Conservation (phyloP, 2,113 vertebrate genomes). For the Boleophthalmus pectinirostris region DNA sequence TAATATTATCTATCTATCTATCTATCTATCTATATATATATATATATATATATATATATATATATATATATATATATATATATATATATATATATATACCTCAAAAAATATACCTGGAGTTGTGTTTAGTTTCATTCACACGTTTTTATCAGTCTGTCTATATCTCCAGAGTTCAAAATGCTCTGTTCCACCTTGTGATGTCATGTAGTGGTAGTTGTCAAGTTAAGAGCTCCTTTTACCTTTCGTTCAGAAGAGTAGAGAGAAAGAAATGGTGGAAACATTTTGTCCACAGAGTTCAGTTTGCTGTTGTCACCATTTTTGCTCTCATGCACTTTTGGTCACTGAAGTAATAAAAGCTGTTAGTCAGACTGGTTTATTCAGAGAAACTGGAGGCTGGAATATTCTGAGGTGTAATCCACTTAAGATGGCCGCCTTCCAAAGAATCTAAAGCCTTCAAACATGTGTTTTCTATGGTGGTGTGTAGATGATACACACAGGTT, state of each 20-base stretch:
- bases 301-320: conserved; percentile 20
- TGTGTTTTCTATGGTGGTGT: conserved; percentile 13
- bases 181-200: no score
- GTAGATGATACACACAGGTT: neutral
- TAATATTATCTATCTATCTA: no score
- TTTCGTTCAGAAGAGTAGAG: neutral
- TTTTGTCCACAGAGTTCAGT: conserved; percentile 24
- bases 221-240: no score
- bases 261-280: conserved; percentile 8
- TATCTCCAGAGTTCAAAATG: no score
- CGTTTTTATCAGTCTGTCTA: no score
- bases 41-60: no score
- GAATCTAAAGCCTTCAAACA: conserved; percentile 15
- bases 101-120: no score
- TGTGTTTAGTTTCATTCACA: no score
- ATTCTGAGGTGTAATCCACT: conserved; percentile 35
- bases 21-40: no score
- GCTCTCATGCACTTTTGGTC: conserved; percentile 14
- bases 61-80: no score
- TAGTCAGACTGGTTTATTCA: neutral
- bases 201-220: neutral
- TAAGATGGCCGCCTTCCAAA: conserved; percentile 33
- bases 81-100: no score
- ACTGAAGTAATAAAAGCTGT: conserved; percentile 14
- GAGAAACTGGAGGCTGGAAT: conserved; percentile 11